Evolutionary conservation across 92 coral and sea anemone genomes (phyloP).

Genomic region (Epizoanthus rinbou): DNA sequence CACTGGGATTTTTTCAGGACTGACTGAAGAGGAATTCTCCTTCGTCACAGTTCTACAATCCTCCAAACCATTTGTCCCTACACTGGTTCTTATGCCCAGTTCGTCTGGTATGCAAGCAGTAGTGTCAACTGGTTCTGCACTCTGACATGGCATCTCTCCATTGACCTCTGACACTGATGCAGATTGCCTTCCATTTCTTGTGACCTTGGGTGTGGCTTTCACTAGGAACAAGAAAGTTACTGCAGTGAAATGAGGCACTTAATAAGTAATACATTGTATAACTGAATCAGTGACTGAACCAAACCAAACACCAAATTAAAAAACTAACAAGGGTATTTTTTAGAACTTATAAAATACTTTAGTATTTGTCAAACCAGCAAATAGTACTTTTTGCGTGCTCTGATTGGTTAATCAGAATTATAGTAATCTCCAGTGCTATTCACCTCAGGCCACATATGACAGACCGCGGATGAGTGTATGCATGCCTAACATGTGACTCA

Average conservation of each 20-base stretch:
- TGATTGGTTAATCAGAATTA: too few relatives aligned
- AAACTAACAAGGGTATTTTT: too few relatives aligned
- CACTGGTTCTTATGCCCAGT: not conserved
- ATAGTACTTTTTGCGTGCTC: too few relatives aligned
- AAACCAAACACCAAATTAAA: too few relatives aligned
- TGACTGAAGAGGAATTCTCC: not conserved
- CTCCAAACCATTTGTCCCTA: not conserved
- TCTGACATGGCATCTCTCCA: not conserved
- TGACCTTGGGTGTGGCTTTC: not conserved
- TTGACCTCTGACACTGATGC: not conserved
- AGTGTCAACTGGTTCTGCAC: not conserved
- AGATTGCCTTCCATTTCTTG: not conserved
- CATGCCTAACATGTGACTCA: too few relatives aligned
- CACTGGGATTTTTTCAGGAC: not conserved
- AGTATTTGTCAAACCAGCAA: too few relatives aligned
- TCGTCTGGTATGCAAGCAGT: not conserved
- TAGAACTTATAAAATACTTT: too few relatives aligned
- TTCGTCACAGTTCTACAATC: not conserved
- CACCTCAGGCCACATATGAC: too few relatives aligned
- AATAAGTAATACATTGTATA: too few relatives aligned
- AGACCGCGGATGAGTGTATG: too few relatives aligned
- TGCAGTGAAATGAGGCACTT: not conserved
- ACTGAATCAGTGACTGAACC: too few relatives aligned
- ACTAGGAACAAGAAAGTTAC: not conserved
- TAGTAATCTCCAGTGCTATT: too few relatives aligned